Conservation (phyloP, 2,888 invertebrate genomes). For the Ganaspis brasiliensis region DNA sequence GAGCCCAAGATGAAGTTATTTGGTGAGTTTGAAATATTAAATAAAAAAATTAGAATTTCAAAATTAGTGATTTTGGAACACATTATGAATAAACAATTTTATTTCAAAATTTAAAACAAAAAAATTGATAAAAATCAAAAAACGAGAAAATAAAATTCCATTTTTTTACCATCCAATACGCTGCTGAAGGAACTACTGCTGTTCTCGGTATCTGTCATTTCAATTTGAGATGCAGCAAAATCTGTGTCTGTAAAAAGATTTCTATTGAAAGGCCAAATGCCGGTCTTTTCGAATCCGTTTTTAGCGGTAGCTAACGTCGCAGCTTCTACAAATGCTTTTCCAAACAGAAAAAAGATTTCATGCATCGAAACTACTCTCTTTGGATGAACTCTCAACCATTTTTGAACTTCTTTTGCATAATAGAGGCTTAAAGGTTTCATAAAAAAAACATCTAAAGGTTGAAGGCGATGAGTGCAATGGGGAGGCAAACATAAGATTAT, state of each 20-base stretch:
- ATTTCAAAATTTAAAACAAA: no score
- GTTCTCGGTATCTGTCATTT: neutral
- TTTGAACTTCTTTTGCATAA: constrained; percentile 64
- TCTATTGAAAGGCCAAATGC: constrained; percentile 54
- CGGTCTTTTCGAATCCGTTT: constrained; percentile 69
- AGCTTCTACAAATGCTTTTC: constrained; percentile 66
- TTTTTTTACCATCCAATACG: neutral
- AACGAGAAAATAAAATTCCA: no score
- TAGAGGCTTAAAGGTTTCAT: constrained; percentile 4
- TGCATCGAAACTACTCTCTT: constrained; percentile 65
- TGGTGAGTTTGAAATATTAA: no score
- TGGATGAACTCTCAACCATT: constrained; percentile 62
- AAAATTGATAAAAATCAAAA: no score
- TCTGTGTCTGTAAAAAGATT: constrained; percentile 17
- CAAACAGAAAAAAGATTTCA: constrained; percentile 67
- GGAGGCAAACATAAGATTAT: neutral
- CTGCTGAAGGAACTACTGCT: neutral
- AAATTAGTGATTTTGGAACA: no score
- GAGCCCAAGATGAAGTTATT: no score
- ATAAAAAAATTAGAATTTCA: no score
- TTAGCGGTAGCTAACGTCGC: constrained; percentile 64
- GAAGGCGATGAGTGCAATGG: neutral
- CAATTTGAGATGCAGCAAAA: neutral
- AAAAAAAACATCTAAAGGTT: neutral
- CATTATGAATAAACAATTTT: no score